Base-by-base conservation (phyloP, 2,888 invertebrate species). In the Perdita meconis region DNA sequence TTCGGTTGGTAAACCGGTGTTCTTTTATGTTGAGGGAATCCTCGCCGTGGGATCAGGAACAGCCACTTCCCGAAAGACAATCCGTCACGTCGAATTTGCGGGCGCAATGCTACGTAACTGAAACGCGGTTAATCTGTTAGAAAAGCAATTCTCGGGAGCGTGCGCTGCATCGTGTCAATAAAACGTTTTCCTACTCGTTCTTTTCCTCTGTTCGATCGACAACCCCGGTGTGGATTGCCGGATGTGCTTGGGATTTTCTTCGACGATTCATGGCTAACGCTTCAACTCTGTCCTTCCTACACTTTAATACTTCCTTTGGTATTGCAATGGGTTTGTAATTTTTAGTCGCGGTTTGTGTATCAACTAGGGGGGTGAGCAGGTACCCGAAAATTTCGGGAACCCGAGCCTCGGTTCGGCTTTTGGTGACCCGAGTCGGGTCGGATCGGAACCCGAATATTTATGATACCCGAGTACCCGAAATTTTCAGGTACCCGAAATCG, bases 51-150 rank as follows among this genome's bases (percentile, higher is more conserved):
- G 70, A 77, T 12, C 65, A 26, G 55, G 64, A 70, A 75, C 78
- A 82, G 73, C 74, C 69, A 77, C 67, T 76, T 44, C 50, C 51
- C 36, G 59, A 67, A 79, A 86, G 83, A 78, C 86, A 76, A 86
- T 86, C 71, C 70, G 75, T 76, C 71, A 83, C 63, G 68, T 83
- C 66, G 59, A 71, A 50, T 57, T 70, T 66, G 53, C 66, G 60
- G 34, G 42, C 19, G 30, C 61, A 8, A 12, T 42, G 57, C 42
- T 47, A 47, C 59, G 72, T 56, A 78, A 68, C 79, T 65, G 73
- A 78, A 73, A 78, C 73, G 73, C 63, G 67, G 78, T 78, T 79
- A 79, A 79, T 79, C 78, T 69, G 78, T 77, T 66, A 65, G 67
- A 66, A 69, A 65, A 78, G 65, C 73, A 73, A 79, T 78, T 72